Percentiles rank a stretch among this genome's conserved stretches.
Conservation (phyloP, 23 tunicate species). For the Halocynthia roretzi region DNA sequence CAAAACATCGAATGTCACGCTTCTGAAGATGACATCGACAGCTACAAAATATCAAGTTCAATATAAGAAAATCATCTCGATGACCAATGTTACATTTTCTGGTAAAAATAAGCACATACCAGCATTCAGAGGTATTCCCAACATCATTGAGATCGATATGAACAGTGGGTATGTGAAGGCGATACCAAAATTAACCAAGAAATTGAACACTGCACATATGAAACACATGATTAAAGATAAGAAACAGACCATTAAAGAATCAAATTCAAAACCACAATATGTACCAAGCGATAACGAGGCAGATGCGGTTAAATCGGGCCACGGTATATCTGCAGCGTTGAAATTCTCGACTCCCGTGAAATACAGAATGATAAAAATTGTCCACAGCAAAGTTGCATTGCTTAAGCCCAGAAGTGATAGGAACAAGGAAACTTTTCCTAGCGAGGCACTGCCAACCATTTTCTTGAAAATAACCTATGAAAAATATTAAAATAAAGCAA, state of each 20-base stretch:
- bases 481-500: neutral
- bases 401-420: slow-evolving; percentile 71
- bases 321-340: slow-evolving; percentile 56
- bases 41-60: slow-evolving; percentile 30
- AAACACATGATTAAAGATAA: neutral
- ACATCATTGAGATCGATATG: slow-evolving; percentile 88
- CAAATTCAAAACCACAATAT: neutral
- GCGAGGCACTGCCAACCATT: slow-evolving; percentile 45
- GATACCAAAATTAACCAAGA: slow-evolving; percentile 89
- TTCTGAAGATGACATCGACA: slow-evolving; percentile 63
- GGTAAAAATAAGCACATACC: slow-evolving; percentile 26
- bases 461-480: slow-evolving; percentile 72
- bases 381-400: slow-evolving; percentile 59
- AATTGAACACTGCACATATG: slow-evolving; percentile 76
- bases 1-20: slow-evolving; percentile 49
- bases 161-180: slow-evolving; percentile 95
- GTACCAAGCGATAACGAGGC: slow-evolving; percentile 40
- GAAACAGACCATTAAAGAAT: neutral
- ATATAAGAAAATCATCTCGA: neutral
- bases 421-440: slow-evolving; percentile 95
- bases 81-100: neutral
- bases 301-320: slow-evolving; percentile 70
- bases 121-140: slow-evolving; percentile 95
- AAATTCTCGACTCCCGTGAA: slow-evolving; percentile 66
- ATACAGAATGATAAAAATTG: slow-evolving; percentile 56